These are phyloP conservation scores for Herpailurus yagouaroundi DNA, from an alignment of 2,113 vertebrate species.

Conservation along the genomic window DNA sequence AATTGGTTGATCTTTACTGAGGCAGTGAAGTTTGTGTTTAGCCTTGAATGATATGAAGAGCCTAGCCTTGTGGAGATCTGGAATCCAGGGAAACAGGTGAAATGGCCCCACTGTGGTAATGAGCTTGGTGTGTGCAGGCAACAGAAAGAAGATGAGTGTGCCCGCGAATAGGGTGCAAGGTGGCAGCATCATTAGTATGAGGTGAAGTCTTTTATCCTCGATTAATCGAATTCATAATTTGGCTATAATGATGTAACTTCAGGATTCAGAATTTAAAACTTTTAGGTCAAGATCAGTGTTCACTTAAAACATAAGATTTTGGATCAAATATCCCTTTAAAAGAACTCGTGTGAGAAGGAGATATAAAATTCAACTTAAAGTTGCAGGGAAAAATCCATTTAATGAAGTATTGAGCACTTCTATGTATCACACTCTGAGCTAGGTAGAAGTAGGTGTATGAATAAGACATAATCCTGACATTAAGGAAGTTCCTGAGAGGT, in stretches of 20 bases:
- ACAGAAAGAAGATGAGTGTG: neutral
- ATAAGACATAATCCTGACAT: neutral
- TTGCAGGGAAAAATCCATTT: neutral
- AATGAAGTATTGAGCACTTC: neutral
- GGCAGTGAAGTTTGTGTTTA: neutral
- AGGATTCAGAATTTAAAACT: slow-evolving; percentile 11
- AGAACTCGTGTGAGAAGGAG: neutral
- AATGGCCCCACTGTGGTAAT: neutral
- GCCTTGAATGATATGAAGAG: neutral
- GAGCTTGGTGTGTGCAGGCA: neutral
- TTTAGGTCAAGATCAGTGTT: slow-evolving; percentile 18
- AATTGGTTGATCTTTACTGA: neutral
- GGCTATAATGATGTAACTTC: neutral
- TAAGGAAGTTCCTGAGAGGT: neutral
- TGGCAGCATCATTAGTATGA: neutral
- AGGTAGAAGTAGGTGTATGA: neutral
- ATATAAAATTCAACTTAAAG: slow-evolving; percentile 1
- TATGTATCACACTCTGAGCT: neutral
- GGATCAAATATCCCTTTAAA: neutral
- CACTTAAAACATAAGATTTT: slow-evolving; percentile 10
- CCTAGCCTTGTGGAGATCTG: neutral
- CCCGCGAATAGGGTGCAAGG: neutral
- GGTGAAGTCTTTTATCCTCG: neutral
- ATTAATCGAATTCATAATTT: neutral
- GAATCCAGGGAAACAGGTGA: neutral